Base-by-base conservation (phyloP, 2,797 vertebrate genomes). In the Thaleichthys pacificus region DNA sequence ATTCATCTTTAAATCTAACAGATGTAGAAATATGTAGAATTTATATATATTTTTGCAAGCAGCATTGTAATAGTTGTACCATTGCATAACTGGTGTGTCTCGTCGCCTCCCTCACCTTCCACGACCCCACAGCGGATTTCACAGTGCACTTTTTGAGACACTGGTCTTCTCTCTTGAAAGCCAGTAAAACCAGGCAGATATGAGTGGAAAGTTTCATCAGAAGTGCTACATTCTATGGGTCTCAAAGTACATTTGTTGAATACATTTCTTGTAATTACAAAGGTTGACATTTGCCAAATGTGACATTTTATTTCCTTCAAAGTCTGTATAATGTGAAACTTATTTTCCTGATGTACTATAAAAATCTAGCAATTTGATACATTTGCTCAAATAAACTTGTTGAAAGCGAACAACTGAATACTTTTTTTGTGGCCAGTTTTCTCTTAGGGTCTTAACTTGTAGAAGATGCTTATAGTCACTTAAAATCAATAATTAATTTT, bases 331-430 rank as follows among this genome's bases (percentile, higher is more conserved):
- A 90, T 91, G 91, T 91, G 91, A 80, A 85, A 26, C 78, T 88
- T 86, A 85, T 90, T 90, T 90, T 90, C 74, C 87, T 76, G 83
- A 87, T 88, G 88, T 91, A 82, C 83, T 88, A 82, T 73, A 56
- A 84, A 85, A 85, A 71, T 68, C 85, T 81, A 87, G 84, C 86
- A 82, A 89, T 91, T 92, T 90, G 89, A 91, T 92, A 91, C 87
- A 88, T 90, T 89, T 91, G 86, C 86, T 89, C 85, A 85, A 91
- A 90, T 91, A 91, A 90, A 91, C 88, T 88, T 91, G 88, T 90
- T 90, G 76, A 87, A 87, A 69, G 66, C 78, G 80, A 38, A 64
- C 22, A 78, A 72, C 24, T 9, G 5, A 68, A 47, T 58, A 2
- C 21, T 66, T 4, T 58, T 7, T 42, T 8, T 0, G 0, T n/a